A percentile compares a stretch with the other conserved stretches of the same genome.
phyloP scores from a whole-genome alignment of 2,113 vertebrate genomes.

The Alethe castanea region DNA sequence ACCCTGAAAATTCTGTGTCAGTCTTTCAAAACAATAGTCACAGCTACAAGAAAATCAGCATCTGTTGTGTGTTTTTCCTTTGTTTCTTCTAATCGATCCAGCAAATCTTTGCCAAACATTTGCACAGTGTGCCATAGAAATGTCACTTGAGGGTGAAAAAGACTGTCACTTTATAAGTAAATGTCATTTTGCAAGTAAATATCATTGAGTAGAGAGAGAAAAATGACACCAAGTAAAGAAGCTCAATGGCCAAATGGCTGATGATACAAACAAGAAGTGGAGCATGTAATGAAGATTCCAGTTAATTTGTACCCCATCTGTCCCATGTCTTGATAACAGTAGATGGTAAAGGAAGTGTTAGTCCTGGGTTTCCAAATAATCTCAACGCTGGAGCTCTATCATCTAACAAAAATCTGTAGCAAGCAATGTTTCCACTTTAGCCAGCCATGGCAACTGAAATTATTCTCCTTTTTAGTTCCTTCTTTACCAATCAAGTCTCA shows the following conservation, averaged over 20 bases:
- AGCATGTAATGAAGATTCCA: neutral
- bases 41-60: slow-evolving; percentile 67
- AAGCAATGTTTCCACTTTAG: neutral
- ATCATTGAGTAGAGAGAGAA: slow-evolving; percentile 46
- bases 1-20: slow-evolving; percentile 46
- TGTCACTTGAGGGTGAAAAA: slow-evolving; percentile 68
- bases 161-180: slow-evolving; percentile 71
- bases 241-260: neutral
- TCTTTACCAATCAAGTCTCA: neutral
- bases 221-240: neutral
- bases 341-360: neutral
- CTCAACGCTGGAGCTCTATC: neutral
- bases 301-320: neutral
- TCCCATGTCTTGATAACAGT: neutral
- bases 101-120: slow-evolving; percentile 71
- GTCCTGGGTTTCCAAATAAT: neutral
- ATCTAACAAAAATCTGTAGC: neutral
- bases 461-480: neutral
- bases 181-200: slow-evolving; percentile 75
- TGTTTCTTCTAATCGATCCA: slow-evolving; percentile 66
- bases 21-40: slow-evolving; percentile 67
- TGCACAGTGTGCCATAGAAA: slow-evolving; percentile 68
- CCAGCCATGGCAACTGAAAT: neutral
- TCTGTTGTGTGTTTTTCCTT: slow-evolving; percentile 45
- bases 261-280: neutral